Conservation (phyloP, 2,113 vertebrate genomes). For the Indicator indicator region DNA sequence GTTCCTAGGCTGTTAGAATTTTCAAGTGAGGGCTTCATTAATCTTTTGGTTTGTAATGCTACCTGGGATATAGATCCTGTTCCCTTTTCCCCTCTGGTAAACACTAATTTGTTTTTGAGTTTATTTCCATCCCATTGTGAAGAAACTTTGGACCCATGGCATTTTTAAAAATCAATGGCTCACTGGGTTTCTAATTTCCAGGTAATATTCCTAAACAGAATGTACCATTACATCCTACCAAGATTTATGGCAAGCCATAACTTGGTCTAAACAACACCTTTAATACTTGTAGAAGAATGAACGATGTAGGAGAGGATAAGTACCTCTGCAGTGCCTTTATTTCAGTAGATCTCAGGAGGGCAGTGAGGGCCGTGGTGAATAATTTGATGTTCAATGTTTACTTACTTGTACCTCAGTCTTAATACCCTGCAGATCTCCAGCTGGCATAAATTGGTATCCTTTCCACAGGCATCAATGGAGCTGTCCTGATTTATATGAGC, state of each 20-base stretch:
- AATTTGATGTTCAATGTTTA: neutral
- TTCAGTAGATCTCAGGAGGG: neutral
- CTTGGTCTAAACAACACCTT: neutral
- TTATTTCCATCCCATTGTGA: slow-evolving; percentile 35
- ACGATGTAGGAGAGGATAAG: neutral
- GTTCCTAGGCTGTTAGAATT: neutral
- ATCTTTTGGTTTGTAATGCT: slow-evolving; percentile 10
- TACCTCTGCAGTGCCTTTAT: neutral
- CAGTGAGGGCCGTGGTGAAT: neutral
- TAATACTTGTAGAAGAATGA: neutral
- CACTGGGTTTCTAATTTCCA: slow-evolving; percentile 39
- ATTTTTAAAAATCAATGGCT: slow-evolving; percentile 47
- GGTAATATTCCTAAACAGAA: slow-evolving; percentile 34
- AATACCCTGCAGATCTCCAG: neutral
- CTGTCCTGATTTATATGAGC: neutral
- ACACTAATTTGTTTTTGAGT: slow-evolving; percentile 29
- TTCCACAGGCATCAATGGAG: neutral
- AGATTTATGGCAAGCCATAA: neutral
- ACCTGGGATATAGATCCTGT: neutral
- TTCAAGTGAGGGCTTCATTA: slow-evolving; percentile 11
- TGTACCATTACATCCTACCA: neutral
- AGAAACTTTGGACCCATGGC: neutral
- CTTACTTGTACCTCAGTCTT: neutral
- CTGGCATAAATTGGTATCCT: neutral
- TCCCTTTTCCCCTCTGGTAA: slow-evolving; percentile 44